Evolutionary conservation across 2,888 invertebrate genomes (phyloP).

Genomic region (Ophion ellenae): DNA sequence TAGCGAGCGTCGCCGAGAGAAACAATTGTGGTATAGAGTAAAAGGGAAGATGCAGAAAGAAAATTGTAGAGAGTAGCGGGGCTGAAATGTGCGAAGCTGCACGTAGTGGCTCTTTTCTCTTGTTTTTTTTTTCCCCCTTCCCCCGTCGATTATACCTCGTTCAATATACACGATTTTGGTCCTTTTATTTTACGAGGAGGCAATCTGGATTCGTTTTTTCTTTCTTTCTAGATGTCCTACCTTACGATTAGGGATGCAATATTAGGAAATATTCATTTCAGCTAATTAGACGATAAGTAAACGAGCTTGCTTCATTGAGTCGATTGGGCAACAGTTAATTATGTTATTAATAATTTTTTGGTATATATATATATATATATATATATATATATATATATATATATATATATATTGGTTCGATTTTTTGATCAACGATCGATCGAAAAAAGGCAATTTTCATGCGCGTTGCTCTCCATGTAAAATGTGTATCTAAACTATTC

Average conservation of each 20-base stretch:
- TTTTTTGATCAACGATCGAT: conserved; percentile 59
- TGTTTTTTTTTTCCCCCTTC: neutral
- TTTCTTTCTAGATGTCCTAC: conserved; percentile 58
- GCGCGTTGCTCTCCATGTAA: conserved; percentile 57
- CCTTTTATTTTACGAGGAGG: conserved; percentile 36
- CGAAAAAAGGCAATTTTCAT: conserved; percentile 42
- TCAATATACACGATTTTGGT: conserved; percentile 4
- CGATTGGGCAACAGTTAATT: conserved; percentile 70
- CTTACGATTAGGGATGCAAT: conserved; percentile 77
- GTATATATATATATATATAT: conserved; percentile 19
- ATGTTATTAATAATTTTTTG: conserved; percentile 33
- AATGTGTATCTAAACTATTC: conserved; percentile 56
- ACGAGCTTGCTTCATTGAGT: conserved; percentile 78
- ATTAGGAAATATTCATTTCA: conserved; percentile 78
- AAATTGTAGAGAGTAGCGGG: conserved; percentile 2
- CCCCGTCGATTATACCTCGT: conserved; percentile 14
- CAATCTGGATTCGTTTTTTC: conserved; percentile 40
- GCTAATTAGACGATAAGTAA: conserved; percentile 71
- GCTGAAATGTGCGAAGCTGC: conserved; percentile 46
- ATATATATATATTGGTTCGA: conserved; percentile 56
- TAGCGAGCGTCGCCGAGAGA: neutral
- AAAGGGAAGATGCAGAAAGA: neutral
- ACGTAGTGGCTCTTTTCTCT: conserved; percentile 10
- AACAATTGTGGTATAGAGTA: neutral
- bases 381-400: conserved; percentile 46